Percentiles rank a stretch among this genome's conserved stretches.
Evolutionary conservation across 1,140 invertebrate genomes (phyloP).

Genomic region (Micrasema longulum): DNA sequence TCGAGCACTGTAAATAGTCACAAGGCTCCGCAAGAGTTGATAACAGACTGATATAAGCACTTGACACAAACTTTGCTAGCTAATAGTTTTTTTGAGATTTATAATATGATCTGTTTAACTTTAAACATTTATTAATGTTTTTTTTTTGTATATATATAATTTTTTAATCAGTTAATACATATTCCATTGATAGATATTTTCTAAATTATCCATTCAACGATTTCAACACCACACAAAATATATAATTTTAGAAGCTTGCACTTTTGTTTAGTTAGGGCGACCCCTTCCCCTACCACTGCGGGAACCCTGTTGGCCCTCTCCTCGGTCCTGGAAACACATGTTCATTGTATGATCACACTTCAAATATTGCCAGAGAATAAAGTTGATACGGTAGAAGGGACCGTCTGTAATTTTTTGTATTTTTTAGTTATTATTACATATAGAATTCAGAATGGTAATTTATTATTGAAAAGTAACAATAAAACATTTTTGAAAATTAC

Average conservation of each 20-base stretch:
- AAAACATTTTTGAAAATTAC: too few relatives aligned
- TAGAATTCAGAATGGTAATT: too few relatives aligned
- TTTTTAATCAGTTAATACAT: constrained; percentile 39
- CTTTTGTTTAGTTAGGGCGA: constrained; percentile 49
- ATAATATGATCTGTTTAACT: constrained; percentile 28
- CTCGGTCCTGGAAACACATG: constrained; percentile 63
- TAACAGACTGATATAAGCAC: constrained; percentile 21
- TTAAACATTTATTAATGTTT: constrained; percentile 39
- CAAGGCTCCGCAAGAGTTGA: constrained; percentile 5
- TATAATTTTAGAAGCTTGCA: constrained; percentile 33
- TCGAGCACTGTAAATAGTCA: constrained; percentile 27
- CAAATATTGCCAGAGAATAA: too few relatives aligned
- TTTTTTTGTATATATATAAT: constrained; percentile 30
- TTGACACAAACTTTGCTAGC: constrained; percentile 29
- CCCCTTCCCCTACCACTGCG: constrained; percentile 47
- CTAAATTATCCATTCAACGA: constrained; percentile 28
- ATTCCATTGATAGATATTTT: constrained; percentile 23
- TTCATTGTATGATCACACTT: too few relatives aligned
- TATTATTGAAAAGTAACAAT: too few relatives aligned
- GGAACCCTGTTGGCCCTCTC: constrained; percentile 60
- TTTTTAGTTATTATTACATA: background rate
- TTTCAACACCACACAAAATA: constrained; percentile 42
- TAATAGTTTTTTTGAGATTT: constrained; percentile 34
- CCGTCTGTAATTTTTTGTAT: too few relatives aligned
- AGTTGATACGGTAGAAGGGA: too few relatives aligned